Base-by-base conservation (phyloP, 2,113 vertebrate genomes). In the Calyptomena viridis region DNA sequence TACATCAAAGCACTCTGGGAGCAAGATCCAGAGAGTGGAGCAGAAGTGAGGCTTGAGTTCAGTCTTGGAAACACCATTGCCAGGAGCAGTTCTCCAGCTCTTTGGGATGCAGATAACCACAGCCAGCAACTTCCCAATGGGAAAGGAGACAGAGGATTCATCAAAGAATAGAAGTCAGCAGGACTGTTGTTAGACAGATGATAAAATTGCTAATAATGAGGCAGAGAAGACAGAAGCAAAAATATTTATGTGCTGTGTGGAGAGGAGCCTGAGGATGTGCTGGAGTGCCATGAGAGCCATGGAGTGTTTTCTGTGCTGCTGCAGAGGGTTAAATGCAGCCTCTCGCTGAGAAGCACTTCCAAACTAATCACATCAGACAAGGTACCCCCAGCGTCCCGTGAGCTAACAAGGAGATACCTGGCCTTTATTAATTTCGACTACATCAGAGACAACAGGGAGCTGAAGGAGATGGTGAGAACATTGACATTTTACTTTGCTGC, bases 121-220 rank as follows among this genome's bases (percentile, higher is more conserved):
- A 47, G 33, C 30, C 46, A 47, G 75, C 3, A 19, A 35, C 49
- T 64, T 75, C 47, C 64, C 35, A 35, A 23, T 55, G 35, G 49
- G 47, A 87, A 60, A 40, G 53, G 56, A 90, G 53, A n/a, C 31
- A 79, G 60, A 79, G 40, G 40, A 87, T 89, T 84, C 87, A 56
- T 93, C 78, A 85, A 89, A 84, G 74, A 72, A 55, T 28, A 72
- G 44, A 69, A 87, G 56, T 71, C 91, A 91, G 66, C 56, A 68
- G 56, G 66, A 46, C 56, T 39, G 52, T 63, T 91, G 82, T 78
- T 87, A 95, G 84, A 49, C 39, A 72, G 78, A 55, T 73, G 52
- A 79, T 91, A 75, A 91, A 94, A 94, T 82, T 91, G 53, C 49
- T 83, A 73, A 87, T 93, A 94, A 93, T 46, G 71, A 93, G 78